A percentile compares a stretch with the other conserved stretches of the same genome.
These are phyloP conservation scores for Chrysemys picta DNA, from an alignment of 2,113 vertebrate genomes.

Conservation along the genomic window DNA sequence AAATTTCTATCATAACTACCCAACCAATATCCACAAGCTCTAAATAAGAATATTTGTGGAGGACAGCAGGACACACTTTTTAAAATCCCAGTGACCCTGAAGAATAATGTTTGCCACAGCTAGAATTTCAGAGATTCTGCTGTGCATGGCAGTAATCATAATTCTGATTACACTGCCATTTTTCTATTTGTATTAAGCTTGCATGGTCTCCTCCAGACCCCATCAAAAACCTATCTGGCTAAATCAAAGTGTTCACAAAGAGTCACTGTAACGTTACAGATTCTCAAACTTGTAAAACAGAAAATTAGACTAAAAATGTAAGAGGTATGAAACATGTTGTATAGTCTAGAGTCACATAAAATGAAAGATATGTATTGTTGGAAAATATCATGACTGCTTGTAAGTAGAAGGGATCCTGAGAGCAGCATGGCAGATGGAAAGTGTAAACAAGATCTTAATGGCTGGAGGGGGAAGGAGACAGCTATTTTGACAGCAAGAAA, in stretches of 20 bases:
- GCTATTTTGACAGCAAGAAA: neutral
- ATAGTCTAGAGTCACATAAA: neutral
- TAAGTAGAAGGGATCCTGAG: neutral
- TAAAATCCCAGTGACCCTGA: neutral
- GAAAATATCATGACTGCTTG: neutral
- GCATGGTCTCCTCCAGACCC: neutral
- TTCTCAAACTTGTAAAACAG: neutral
- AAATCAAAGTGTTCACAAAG: neutral
- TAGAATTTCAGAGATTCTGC: neutral
- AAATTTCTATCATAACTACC: neutral
- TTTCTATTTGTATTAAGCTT: neutral
- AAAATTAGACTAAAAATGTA: neutral
- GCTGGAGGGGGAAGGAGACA: neutral
- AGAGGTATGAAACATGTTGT: neutral
- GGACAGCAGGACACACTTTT: neutral
- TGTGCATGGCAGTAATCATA: neutral
- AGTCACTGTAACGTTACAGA: neutral
- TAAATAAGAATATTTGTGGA: neutral
- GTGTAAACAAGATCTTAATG: neutral
- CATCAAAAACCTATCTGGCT: neutral
- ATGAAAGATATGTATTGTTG: neutral
- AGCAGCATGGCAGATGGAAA: neutral
- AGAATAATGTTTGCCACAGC: neutral
- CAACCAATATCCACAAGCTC: neutral
- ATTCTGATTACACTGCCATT: neutral